Evolutionary conservation across 2,888 invertebrate species (phyloP), one percentile per base, ranked within the genome.

Genomic region (Callinectes sapidus): DNA sequence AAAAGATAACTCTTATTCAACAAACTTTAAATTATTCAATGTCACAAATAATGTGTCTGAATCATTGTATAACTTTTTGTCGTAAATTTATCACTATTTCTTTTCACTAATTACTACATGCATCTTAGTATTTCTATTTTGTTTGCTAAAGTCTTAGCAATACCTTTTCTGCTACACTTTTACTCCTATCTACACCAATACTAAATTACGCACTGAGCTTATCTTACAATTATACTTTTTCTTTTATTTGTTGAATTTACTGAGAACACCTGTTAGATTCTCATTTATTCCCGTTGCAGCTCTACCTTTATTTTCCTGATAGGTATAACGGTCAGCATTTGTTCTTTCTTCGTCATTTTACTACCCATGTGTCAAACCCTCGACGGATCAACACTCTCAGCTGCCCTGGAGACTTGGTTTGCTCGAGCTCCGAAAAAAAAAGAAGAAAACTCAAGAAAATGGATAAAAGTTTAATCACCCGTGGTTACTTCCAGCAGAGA

Each of bases 401-500:
- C n/a, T 32, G 16, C 35, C 81, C 13, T 35, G n/a, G 81, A 2
- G 35, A 35, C n/a, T n/a, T 28, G 2, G n/a, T 42, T 8, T 54
- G n/a, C 28, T 87, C 54, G 87, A 54, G 28, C 48, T 28, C 28
- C n/a, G 54, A 87, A 87, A 28, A 48, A 48, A 87, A 87, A 14
- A 10, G n/a, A 54, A 48, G 14, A 35, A 35, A 81, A 32, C 10
- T 10, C 35, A 18, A 81, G 81, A 81, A 81, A 81, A 81, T 81
- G 35, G 87, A 28, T 54, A 87, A 42, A 87, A 87, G 42, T 54
- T 87, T 87, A 87, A 87, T 54, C 54, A 54, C 48, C 88, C 61
- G 88, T 61, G 88, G 39, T 88, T 61, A 88, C 88, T 61, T 32
- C 88, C 88, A 88, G 88, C 55, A n/a, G 88, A 88, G 88, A 61